These are phyloP conservation scores for Metridium senile DNA, from an alignment of 92 coral and sea anemone genomes.

Conservation along the genomic window DNA sequence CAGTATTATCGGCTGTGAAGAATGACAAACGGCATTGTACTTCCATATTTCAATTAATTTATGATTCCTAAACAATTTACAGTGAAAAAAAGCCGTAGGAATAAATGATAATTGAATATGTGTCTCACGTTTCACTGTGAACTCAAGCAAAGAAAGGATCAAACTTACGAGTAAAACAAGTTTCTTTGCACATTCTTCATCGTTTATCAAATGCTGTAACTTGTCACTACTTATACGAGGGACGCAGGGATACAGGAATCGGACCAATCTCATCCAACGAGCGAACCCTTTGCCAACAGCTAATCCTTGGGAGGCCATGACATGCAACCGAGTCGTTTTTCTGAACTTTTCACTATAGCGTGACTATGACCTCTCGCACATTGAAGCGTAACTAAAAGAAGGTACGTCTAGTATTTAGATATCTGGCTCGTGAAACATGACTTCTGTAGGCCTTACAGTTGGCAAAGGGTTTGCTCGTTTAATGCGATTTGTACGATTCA, in stretches of 20 bases:
- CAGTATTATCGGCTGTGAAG: too few relatives aligned
- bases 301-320: conserved; percentile 3
- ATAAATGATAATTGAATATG: too few relatives aligned
- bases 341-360: too few relatives aligned
- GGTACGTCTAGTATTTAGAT: too few relatives aligned
- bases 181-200: conserved; percentile 10
- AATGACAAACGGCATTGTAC: too few relatives aligned
- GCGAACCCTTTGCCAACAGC: conserved; percentile 1
- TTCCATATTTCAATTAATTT: too few relatives aligned
- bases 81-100: too few relatives aligned
- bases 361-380: background rate
- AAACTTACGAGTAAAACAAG: conserved; percentile 64
- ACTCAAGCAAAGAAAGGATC: too few relatives aligned
- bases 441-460: background rate
- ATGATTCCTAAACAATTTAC: too few relatives aligned
- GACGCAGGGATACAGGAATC: conserved; percentile 57
- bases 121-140: too few relatives aligned
- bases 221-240: conserved; percentile 70
- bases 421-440: too few relatives aligned
- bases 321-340: background rate
- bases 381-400: background rate
- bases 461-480: conserved; percentile 9
- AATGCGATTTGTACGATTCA: conserved; percentile 11
- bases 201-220: conserved; percentile 55
- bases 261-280: conserved; percentile 8